phyloP scores from a whole-genome alignment of 2,888 invertebrate genomes.

The Anagyrus pseudococci region DNA sequence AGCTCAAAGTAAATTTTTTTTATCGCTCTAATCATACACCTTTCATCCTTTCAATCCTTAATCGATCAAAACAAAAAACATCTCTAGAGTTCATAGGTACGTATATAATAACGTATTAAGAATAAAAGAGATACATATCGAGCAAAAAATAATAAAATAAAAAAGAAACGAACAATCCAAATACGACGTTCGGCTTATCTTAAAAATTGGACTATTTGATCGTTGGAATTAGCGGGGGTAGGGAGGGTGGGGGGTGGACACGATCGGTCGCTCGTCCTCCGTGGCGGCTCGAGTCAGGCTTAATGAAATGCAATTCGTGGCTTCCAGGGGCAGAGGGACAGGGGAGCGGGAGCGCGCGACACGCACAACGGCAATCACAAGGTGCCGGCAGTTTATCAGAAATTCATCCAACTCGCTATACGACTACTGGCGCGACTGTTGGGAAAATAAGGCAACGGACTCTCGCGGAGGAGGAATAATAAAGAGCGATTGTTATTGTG shows the following conservation, averaged over 20 bases:
- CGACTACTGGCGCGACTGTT: not conserved
- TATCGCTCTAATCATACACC: no score
- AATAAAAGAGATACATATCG: no score
- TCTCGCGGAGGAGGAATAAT: not conserved
- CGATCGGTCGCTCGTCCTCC: not conserved
- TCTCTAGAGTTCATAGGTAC: no score
- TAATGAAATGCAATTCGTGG: constrained; percentile 2
- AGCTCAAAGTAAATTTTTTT: no score
- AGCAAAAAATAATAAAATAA: no score
- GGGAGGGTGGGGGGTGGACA: not conserved
- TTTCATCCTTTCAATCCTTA: no score
- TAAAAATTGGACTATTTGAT: not conserved
- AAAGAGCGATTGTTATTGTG: no score
- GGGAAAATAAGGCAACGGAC: not conserved
- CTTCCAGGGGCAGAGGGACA: constrained; percentile 20
- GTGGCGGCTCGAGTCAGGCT: not conserved
- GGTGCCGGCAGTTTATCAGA: constrained; percentile 55
- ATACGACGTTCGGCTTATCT: not conserved
- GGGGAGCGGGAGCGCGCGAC: no score
- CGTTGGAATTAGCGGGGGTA: not conserved
- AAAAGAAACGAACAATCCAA: no score
- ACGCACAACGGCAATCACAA: constrained; percentile 62
- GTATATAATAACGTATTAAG: no score
- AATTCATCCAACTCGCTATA: constrained; percentile 51
- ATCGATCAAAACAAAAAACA: no score